Evolutionary conservation across 2,113 vertebrate species (phyloP).

Genomic region (Phyllostomus hastatus): DNA sequence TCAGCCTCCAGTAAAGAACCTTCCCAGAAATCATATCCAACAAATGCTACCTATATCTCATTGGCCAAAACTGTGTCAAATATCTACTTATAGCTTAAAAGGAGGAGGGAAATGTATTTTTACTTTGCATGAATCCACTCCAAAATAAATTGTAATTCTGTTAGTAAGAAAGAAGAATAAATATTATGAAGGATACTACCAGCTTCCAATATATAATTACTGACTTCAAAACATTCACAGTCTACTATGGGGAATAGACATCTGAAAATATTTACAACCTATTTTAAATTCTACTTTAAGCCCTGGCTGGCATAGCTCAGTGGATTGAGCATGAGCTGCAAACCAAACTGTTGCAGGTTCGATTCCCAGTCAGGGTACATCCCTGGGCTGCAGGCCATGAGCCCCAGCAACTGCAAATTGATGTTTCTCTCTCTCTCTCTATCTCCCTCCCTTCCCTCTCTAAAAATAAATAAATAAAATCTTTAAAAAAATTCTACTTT

Average conservation of each 20-base stretch:
- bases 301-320: too few relatives aligned
- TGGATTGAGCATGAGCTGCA: too few relatives aligned
- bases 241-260: neutral
- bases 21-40: neutral
- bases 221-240: neutral
- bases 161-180: neutral
- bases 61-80: neutral
- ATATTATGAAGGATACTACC: neutral
- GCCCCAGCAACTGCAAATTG: too few relatives aligned
- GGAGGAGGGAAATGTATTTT: neutral
- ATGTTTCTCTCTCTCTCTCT: too few relatives aligned
- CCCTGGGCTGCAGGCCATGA: too few relatives aligned
- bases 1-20: neutral
- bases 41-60: neutral
- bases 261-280: neutral
- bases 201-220: neutral
- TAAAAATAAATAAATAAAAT: too few relatives aligned
- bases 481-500: neutral
- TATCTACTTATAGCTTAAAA: neutral
- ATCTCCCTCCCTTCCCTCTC: too few relatives aligned
- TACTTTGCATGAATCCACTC: neutral
- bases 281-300: constrained; percentile 21
- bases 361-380: too few relatives aligned
- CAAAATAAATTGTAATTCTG: neutral
- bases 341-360: too few relatives aligned